Conservation (phyloP, 2,797 vertebrate species). For the Amblyraja radiata region DNA sequence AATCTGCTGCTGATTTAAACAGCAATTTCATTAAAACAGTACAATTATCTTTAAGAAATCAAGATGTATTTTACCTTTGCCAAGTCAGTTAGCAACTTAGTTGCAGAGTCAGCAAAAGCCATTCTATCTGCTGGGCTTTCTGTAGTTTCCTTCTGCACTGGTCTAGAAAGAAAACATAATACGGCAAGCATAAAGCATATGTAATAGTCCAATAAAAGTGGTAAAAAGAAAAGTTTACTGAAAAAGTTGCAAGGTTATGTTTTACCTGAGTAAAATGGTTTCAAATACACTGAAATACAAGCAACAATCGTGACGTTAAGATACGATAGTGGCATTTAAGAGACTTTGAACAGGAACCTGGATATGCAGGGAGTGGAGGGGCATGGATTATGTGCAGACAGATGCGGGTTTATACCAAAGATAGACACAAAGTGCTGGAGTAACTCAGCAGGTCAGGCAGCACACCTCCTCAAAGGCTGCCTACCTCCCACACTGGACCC, state of each 20-base stretch:
- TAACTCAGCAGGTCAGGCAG: too few species aligned
- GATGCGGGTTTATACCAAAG: too few species aligned
- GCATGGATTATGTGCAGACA: too few species aligned
- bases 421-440: too few species aligned
- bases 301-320: too few species aligned
- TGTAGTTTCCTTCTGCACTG: background rate
- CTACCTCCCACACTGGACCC: too few species aligned
- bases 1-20: background rate
- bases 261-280: background rate
- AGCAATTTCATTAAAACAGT: background rate
- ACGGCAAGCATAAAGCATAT: background rate
- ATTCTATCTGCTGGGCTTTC: background rate
- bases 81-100: background rate
- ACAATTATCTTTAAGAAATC: background rate
- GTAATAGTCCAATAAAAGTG: background rate
- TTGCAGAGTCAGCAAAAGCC: background rate
- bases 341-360: too few species aligned
- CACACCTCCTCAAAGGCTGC: too few species aligned
- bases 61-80: constrained; percentile 20
- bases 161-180: background rate
- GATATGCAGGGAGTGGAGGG: too few species aligned
- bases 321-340: too few species aligned
- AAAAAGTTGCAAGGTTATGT: background rate
- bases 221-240: background rate
- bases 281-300: background rate